phyloP scores from a whole-genome alignment of 2,888 invertebrate genomes.

The Zaprionus bogoriensis region DNA sequence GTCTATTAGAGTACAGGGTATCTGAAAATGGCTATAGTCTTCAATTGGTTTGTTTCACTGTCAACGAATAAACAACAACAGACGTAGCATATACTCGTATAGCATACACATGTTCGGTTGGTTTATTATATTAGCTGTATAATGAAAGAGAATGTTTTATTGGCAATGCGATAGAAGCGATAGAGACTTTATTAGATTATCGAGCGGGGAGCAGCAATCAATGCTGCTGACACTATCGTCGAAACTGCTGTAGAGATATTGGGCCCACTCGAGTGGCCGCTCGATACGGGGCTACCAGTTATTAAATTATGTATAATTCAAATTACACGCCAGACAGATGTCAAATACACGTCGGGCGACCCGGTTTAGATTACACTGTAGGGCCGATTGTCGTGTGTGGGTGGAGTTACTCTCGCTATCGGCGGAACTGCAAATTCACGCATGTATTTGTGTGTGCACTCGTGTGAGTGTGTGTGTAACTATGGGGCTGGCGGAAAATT shows the following conservation, averaged over 20 bases:
- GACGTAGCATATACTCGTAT: too few species aligned
- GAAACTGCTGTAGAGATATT: constrained; percentile 4
- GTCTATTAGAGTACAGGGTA: not conserved
- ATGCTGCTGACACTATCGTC: constrained; percentile 33
- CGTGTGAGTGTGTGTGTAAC: not conserved
- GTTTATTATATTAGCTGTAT: not conserved
- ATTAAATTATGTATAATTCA: constrained; percentile 63
- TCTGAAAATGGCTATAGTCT: too few species aligned
- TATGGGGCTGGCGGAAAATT: constrained; percentile 36
- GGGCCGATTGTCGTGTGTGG: not conserved
- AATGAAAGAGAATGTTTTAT: not conserved
- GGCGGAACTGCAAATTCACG: constrained; percentile 3
- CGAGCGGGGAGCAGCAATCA: constrained; percentile 1
- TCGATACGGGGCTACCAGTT: constrained; percentile 24
- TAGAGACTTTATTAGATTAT: constrained; percentile 1
- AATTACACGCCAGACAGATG: constrained; percentile 71
- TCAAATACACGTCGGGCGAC: constrained; percentile 45
- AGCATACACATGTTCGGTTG: not conserved
- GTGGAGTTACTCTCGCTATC: constrained; percentile 32
- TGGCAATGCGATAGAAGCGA: not conserved
- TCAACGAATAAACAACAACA: not conserved
- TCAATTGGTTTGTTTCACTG: not conserved
- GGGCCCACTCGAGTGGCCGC: not conserved
- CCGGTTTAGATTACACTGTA: constrained; percentile 43
- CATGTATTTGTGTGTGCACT: not conserved